These are phyloP conservation scores for Rhynchomys soricoides DNA, from an alignment of 2,113 vertebrate genomes.

Conservation along the genomic window DNA sequence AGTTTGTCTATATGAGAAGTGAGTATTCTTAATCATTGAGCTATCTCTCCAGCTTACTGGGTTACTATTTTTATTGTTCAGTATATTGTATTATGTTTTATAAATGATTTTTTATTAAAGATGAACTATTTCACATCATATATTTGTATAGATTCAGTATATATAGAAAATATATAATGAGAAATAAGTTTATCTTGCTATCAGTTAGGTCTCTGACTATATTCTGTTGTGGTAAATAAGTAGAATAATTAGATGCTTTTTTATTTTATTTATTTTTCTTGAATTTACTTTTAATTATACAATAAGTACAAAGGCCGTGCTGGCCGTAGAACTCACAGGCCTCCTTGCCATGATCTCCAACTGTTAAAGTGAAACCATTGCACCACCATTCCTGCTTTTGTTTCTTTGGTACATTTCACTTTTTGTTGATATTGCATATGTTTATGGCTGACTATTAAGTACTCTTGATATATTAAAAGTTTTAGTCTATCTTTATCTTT, in stretches of 20 bases:
- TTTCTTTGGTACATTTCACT: neutral
- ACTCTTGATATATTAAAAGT: neutral
- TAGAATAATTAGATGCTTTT: neutral
- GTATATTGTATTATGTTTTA: neutral
- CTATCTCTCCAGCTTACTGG: too few species aligned
- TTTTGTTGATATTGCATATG: neutral
- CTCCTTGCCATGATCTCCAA: neutral
- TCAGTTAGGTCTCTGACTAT: neutral
- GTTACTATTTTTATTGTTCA: neutral
- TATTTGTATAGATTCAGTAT: neutral
- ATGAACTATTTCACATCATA: neutral
- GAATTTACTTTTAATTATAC: neutral
- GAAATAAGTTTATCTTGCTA: neutral
- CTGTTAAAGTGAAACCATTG: neutral
- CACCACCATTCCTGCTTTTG: neutral
- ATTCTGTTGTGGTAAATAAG: neutral
- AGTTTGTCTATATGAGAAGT: neutral
- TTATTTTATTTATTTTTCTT: neutral
- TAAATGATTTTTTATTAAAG: neutral
- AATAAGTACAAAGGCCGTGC: neutral
- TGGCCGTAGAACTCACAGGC: neutral
- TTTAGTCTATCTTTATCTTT: neutral
- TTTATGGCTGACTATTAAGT: conserved; percentile 27
- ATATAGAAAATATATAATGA: neutral
- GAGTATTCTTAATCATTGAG: neutral